Conservation (phyloP, 2,797 vertebrate genomes). For the Falco novaeseelandiae region DNA sequence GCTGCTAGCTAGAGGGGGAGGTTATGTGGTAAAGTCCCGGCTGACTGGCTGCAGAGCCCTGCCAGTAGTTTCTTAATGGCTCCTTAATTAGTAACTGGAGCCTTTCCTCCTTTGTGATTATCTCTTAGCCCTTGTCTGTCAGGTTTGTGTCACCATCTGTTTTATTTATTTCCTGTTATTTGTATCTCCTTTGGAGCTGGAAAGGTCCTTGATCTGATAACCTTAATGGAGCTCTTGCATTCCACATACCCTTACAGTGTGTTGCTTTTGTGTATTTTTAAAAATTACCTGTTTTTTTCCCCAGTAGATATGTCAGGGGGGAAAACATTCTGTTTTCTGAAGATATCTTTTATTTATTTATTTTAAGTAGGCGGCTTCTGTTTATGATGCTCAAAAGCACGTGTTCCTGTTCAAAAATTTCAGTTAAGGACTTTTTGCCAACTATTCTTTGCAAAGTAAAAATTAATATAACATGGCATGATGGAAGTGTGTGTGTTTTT, state of each 20-base stretch:
- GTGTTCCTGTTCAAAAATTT: background rate
- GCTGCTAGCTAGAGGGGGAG: background rate
- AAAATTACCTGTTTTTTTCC: background rate
- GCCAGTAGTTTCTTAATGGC: background rate
- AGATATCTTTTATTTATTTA: background rate
- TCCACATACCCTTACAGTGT: background rate
- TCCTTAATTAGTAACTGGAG: background rate
- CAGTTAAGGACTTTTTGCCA: background rate
- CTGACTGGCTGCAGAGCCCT: background rate
- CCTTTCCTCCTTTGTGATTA: background rate
- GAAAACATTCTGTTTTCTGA: background rate
- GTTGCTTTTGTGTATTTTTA: background rate
- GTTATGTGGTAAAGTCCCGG: background rate
- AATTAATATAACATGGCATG: background rate
- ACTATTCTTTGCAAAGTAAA: background rate
- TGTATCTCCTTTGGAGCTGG: background rate
- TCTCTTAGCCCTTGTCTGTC: background rate
- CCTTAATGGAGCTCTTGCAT: background rate
- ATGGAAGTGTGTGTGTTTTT: background rate
- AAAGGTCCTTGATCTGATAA: background rate
- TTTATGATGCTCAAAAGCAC: background rate
- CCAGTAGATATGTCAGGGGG: background rate
- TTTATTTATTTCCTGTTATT: constrained; percentile 11
- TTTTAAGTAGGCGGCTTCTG: background rate
- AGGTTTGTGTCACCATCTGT: background rate